Percentiles rank a stretch among this genome's conserved stretches.
These are phyloP conservation scores for Oncorhynchus mykiss DNA, from an alignment of 2,113 vertebrate species.

Conservation along the genomic window DNA sequence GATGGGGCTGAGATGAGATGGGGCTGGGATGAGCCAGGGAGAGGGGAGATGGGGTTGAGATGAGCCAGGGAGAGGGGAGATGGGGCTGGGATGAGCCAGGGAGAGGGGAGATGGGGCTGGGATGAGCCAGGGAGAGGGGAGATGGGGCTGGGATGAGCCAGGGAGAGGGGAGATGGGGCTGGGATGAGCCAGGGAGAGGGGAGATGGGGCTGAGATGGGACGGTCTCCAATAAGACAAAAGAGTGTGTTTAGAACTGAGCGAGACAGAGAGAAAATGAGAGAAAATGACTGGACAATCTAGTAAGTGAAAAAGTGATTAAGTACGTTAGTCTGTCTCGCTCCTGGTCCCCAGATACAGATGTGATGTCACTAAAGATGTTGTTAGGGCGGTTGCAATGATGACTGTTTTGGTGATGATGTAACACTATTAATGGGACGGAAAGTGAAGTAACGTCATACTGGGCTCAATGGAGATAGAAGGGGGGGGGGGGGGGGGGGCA, in stretches of 20 bases:
- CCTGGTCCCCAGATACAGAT: background rate
- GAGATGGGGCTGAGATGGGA: background rate
- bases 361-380: background rate
- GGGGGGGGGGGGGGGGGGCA: too few relatives aligned
- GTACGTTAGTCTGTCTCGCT: background rate
- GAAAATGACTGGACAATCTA: background rate
- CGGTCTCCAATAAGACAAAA: background rate
- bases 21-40: too few relatives aligned
- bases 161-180: too few relatives aligned
- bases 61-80: too few relatives aligned
- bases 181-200: too few relatives aligned
- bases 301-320: background rate
- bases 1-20: too few relatives aligned
- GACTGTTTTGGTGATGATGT: conserved; percentile 37
- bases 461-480: background rate
- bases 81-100: too few relatives aligned
- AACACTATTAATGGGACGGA: conserved; percentile 25
- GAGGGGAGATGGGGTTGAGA: too few relatives aligned
- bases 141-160: too few relatives aligned
- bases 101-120: too few relatives aligned
- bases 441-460: conserved; percentile 16
- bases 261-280: background rate
- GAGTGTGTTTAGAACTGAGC: background rate
- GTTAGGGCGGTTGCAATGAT: conserved; percentile 35
- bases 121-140: too few relatives aligned